Evolutionary conservation across 2,113 vertebrate genomes (phyloP), one percentile per base, ranked within the genome.

Genomic region (Craseonycteris thonglongyai): DNA sequence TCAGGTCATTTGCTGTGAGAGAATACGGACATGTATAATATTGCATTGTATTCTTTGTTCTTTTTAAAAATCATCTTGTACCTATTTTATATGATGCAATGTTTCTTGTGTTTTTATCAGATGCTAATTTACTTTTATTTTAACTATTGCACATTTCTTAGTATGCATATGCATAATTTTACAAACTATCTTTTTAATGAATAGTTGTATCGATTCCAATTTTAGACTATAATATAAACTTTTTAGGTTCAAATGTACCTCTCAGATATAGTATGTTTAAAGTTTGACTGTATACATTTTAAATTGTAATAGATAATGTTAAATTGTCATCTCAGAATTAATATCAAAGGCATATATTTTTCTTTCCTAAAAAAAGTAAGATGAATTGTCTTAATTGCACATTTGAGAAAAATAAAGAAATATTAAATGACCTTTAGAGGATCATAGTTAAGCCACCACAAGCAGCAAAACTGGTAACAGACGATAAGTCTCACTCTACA

Each of bases 401-500:
- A 47, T 71, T 47, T 66, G 4, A 24, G 28, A 79, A 56, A 42
- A 45, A 33, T n/a, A 15, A 58, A 79, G 9, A 51, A 51, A 15
- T 56, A 66, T 15, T 66, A 72, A 28, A 33, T 47, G 21, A 42
- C 11, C 24, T 87, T 71, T 87, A 71, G 7, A 80, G 3, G 3
- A 72, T 21, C 6, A 15, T 5, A 47, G 1, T n/a, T 7, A 26
- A 56, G 11, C 5, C 10, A 56, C 1, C 66, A 2, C 5, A 28
- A 81, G 10, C 5, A 74, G 58, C 10, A 58, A 28, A 80, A 72
- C 10, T 65, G 45, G 33, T 72, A 58, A 24, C 4, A 33, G 18
- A 69, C 24, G 22, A 22, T 4, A 8, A 10, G 13, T 21, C 5
- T 61, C 3, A 54, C 22, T 59, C 14, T 71, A 9, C 0, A n/a